phyloP scores from a whole-genome alignment of 2,888 invertebrate species.

The Leptinotarsa rubiginosa region DNA sequence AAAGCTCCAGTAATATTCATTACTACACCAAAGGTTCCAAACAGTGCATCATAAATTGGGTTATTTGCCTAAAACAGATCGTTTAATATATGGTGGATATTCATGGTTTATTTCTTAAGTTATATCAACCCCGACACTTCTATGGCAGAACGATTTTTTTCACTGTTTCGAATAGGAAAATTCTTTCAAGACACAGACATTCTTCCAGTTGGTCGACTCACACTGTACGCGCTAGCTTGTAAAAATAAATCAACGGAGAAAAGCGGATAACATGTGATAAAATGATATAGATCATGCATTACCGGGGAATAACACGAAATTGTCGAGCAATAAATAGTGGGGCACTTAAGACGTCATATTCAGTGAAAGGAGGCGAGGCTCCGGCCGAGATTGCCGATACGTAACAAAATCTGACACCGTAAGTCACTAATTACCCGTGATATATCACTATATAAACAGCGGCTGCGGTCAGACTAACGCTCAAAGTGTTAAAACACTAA shows the following conservation, averaged over 20 bases:
- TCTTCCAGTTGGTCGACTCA: not conserved
- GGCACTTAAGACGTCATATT: slow-evolving; percentile 62
- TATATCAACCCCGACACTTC: too few relatives aligned
- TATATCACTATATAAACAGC: slow-evolving; percentile 66
- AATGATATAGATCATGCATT: slow-evolving; percentile 60
- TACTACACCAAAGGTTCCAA: too few relatives aligned
- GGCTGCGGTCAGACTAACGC: slow-evolving; percentile 62
- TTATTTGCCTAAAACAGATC: too few relatives aligned
- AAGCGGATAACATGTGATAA: slow-evolving; percentile 57
- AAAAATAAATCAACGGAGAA: slow-evolving; percentile 57
- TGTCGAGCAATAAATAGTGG: slow-evolving; percentile 60
- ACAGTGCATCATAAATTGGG: too few relatives aligned
- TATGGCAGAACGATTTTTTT: too few relatives aligned
- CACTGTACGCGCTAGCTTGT: slow-evolving; percentile 30
- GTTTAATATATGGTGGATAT: too few relatives aligned
- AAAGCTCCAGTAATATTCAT: too few relatives aligned
- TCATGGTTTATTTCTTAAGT: too few relatives aligned
- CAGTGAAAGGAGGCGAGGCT: slow-evolving; percentile 60
- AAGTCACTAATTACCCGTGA: slow-evolving; percentile 66
- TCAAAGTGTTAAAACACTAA: slow-evolving; percentile 65
- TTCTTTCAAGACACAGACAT: too few relatives aligned
- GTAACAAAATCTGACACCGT: slow-evolving; percentile 63
- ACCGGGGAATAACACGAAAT: slow-evolving; percentile 60
- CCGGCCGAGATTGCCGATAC: slow-evolving; percentile 60
- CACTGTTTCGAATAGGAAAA: too few relatives aligned